Evolutionary conservation across 2,888 invertebrate species (phyloP).

Genomic region (Metacarcinus magister): DNA sequence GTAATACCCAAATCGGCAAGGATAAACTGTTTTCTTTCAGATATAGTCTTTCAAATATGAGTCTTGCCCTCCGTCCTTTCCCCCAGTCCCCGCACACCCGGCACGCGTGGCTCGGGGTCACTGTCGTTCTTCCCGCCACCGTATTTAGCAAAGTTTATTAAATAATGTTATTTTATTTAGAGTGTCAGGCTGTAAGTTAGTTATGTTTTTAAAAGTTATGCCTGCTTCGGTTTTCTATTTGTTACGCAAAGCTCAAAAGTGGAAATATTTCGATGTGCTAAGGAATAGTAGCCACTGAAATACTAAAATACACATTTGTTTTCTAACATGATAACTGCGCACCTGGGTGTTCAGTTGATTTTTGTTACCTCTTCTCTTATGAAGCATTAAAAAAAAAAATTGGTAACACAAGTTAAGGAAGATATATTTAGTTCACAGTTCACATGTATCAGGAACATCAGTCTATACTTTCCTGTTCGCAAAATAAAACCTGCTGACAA

Average conservation of each 20-base stretch:
- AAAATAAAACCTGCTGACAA: slow-evolving; percentile 6
- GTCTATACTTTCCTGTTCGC: slow-evolving; percentile 31
- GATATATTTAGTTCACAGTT: not conserved
- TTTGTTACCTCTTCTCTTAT: not conserved
- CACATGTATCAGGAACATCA: slow-evolving; percentile 34
- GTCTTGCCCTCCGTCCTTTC: slow-evolving; percentile 20
- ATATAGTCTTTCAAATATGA: no score
- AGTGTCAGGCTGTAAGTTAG: not conserved
- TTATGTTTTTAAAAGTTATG: not conserved
- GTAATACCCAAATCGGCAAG: not conserved
- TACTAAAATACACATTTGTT: slow-evolving; percentile 14
- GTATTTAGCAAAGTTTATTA: not conserved
- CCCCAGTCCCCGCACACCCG: not conserved
- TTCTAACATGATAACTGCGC: not conserved
- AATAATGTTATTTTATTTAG: not conserved
- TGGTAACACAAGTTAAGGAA: no score
- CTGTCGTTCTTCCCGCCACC: not conserved
- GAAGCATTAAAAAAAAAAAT: no score
- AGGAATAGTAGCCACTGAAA: not conserved
- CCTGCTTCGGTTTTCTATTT: not conserved
- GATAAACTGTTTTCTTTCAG: not conserved
- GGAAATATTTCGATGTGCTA: not conserved
- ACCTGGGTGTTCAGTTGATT: not conserved
- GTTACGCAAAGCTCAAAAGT: not conserved
- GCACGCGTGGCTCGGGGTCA: not conserved